A percentile compares a stretch with the other conserved stretches of the same genome.
These are phyloP conservation scores for Dorcus parallelipipedus DNA, from an alignment of 2,888 invertebrate genomes.

Conservation along the genomic window DNA sequence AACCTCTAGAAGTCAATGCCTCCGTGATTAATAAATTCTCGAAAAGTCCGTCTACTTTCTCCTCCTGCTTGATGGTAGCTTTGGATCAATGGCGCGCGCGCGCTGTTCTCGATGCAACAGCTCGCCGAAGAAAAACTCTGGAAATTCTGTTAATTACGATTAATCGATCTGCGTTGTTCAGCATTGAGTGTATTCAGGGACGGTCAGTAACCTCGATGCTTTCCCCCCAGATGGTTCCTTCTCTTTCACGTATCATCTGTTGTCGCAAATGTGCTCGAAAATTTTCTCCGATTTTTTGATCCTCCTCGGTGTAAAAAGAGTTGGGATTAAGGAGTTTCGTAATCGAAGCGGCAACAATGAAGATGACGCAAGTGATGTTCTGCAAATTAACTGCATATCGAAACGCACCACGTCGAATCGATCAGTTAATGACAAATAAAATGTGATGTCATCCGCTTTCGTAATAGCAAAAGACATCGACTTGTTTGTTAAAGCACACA, in stretches of 20 bases:
- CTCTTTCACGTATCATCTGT: not conserved
- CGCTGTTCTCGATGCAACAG: constrained; percentile 1
- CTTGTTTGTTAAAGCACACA: too few relatives aligned
- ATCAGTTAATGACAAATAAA: too few relatives aligned
- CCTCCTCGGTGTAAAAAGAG: too few relatives aligned
- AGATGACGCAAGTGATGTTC: too few relatives aligned
- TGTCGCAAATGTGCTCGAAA: not conserved
- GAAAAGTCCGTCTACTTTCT: constrained; percentile 46
- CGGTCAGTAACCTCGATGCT: not conserved
- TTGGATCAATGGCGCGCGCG: constrained; percentile 35
- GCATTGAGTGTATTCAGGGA: not conserved
- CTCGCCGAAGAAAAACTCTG: not conserved
- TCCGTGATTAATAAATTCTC: constrained; percentile 43
- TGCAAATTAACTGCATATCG: too few relatives aligned
- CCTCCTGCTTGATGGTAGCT: constrained; percentile 24
- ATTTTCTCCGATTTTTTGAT: too few relatives aligned
- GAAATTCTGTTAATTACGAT: not conserved
- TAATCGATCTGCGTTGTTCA: not conserved
- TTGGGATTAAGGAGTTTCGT: too few relatives aligned
- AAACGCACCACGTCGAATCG: too few relatives aligned
- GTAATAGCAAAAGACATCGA: too few relatives aligned
- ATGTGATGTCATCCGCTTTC: too few relatives aligned
- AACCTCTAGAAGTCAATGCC: constrained; percentile 3
- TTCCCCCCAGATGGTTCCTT: not conserved
- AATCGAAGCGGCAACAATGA: too few relatives aligned